Evolutionary conservation across 2,113 vertebrate genomes (phyloP).

Genomic region (Pluvialis apricaria): DNA sequence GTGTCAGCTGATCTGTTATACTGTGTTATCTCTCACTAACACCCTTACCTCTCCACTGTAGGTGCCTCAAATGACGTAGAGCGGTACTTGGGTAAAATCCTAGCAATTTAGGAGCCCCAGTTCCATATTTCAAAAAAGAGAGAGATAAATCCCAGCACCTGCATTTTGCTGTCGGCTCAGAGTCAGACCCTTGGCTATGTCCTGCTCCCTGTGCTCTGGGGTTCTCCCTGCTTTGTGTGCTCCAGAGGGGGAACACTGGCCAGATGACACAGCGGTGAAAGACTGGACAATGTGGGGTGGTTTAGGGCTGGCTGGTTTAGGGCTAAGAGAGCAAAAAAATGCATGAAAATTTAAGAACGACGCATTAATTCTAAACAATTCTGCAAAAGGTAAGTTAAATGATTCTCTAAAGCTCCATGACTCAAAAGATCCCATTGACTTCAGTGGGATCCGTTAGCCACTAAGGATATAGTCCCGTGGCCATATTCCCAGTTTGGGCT

Average conservation of each 20-base stretch:
- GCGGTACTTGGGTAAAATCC: background rate
- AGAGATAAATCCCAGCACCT: background rate
- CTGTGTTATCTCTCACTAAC: background rate
- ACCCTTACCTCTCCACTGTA: background rate
- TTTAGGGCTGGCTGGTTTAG: background rate
- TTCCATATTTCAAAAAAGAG: background rate
- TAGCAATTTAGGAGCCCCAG: background rate
- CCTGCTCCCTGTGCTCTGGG: background rate
- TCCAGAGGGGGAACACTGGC: background rate
- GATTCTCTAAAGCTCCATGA: background rate
- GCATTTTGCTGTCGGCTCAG: background rate
- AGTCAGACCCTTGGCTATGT: background rate
- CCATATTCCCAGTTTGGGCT: background rate
- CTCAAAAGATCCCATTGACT: background rate
- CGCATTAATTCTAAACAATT: background rate
- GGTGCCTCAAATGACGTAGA: background rate
- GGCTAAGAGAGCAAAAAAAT: background rate
- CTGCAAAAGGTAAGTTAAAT: background rate
- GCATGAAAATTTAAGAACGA: background rate
- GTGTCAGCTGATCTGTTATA: background rate
- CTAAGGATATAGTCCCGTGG: background rate
- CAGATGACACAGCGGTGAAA: background rate
- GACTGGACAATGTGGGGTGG: background rate
- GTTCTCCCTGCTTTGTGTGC: background rate
- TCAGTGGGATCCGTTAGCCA: background rate